Evolutionary conservation across 1,140 invertebrate genomes (phyloP), one percentile per base, ranked within the genome.

Genomic region (Tigriopus japonicus): DNA sequence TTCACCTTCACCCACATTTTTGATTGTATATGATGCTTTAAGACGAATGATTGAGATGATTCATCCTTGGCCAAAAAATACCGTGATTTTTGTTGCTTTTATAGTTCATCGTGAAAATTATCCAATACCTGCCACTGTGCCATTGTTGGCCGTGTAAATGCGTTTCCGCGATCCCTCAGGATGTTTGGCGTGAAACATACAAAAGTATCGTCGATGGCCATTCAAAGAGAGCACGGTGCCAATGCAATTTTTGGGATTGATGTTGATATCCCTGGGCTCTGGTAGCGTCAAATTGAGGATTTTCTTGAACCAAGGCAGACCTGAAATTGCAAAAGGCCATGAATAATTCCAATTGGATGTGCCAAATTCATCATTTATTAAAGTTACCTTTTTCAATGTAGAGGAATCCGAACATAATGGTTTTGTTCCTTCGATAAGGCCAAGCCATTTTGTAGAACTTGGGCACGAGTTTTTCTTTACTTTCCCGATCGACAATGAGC

Each of bases 131-230:
- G 28, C 55, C 12, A 40, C 55, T 41, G 21, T 42, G 13, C 55
- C 55, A 42, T 58, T 58, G 17, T 58, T 58, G 6, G 59, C 45
- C 2, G 45, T 21, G 43, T 61, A 61, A 14, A 54, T 49, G 21
- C 21, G 15, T 59, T 59, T 65, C 35, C 64, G 58, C 9, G 65
- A 61, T 14, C 62, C 65, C 63, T 81, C 81, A 17, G 80, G 80
- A 72, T 92, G 87, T 71, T 92, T 94, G 41, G 92, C 89, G 74
- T 98, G 93, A 74, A 95, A 98, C 75, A 98, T 92, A 70, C 89
- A 96, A 74, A 96, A 97, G 73, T 97, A 97, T 73, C 92, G 91
- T 53, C 92, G 77, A 71, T 91, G 87, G 5, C 93, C 93, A 74
- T 97, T 98, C 41, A 98, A 73, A 1, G 91, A 86, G 19, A 98